Base-by-base conservation (phyloP, 2,888 invertebrate genomes). In the Drosophila mettleri region DNA sequence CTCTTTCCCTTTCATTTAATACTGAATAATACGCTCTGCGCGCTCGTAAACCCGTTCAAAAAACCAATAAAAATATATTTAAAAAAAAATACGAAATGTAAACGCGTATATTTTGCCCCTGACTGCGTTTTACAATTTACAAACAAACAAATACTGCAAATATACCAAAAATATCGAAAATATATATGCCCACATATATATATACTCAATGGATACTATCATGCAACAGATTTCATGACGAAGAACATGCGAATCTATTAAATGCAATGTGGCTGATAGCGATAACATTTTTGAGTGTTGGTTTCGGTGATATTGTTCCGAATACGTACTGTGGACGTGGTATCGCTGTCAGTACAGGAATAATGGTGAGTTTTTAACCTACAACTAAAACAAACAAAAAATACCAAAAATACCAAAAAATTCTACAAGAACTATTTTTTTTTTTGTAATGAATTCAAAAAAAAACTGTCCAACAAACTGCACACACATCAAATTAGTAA, bases 201-300 rank as follows among this genome's bases (percentile, higher is more conserved):
- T 48, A 33, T 14, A 69, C 49, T 29, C 45, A 46, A 53, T 69
- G 69, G 60, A 76, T 63, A 54, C 27, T 16, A 16, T 43, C 53
- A 63, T 75, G 64, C 70, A 73, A 77, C 91, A 99, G 99, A 95
- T 98, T 98, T 95, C 98, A 99, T 94, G 98, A 99, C 92, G 97
- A 97, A 94, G 98, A 98, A 94, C 98, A 99, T 94, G 98, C 98
- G 93, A 99, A 99, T 94, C 96, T 99, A 92, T 95, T 98, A 93
- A 99, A 99, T 94, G 98, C 99, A 91, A 98, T 99, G 98, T 99
- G 99, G 99, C 96, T 99, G 93, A 99, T 99, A 93, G 98, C 99
- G 92, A 99, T 99, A 93, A 99, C 99, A 91, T 99, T 99, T 95
- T 96, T 99, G 93, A 99, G 99, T 94, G 98, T 99, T 92, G 99